Base-by-base conservation (phyloP, 2,113 vertebrate genomes). In the Perca fluviatilis region DNA sequence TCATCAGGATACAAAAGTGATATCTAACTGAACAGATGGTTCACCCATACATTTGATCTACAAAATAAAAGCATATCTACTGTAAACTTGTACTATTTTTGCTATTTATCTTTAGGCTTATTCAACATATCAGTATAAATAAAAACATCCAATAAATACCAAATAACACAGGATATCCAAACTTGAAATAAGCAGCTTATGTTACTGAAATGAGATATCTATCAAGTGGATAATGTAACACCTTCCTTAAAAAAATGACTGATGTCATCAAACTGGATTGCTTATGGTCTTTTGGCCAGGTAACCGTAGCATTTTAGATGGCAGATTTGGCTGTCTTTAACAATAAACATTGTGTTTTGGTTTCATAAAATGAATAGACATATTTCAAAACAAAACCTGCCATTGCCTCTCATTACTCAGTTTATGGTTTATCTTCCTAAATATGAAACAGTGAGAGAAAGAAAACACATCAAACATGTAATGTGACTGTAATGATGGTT, bases 121-220 rank as follows among this genome's bases (percentile, higher is more conserved):
- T 5, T 46, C n/a, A 19, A 16, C 49, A 33, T n/a, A 25, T 53
- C 14, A 12, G 10, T n/a, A 10, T 40, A 27, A 30, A 43, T 2
- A 18, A 27, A 19, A 47, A 6, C 16, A 54, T 56, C 57, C 1
- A 33, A 33, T 33, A 33, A 6, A 16, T 54, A 33, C 5, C 0
- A 56, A 36, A 58, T 49, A 73, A 46, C 16, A 21, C 57, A n/a
- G 23, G 47, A 80, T 67, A 43, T 66, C 49, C 51, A 58, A 40
- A 16, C 19, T 54, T 75, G 19, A 69, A 62, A 54, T 5, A 16
- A 50, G n/a, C 12, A 61, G n/a, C 14, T 15, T 21, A n/a, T 51
- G 18, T 30, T 11, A 18, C 47, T 54, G 33, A 53, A 63, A 69
- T 63, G 6, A 36, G 15, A 21, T 43, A n/a, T 33, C 23, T 65